Percentiles rank a stretch among this genome's conserved stretches.
phyloP scores from a whole-genome alignment of 1,140 invertebrate species.

The Metaphire vulgaris region DNA sequence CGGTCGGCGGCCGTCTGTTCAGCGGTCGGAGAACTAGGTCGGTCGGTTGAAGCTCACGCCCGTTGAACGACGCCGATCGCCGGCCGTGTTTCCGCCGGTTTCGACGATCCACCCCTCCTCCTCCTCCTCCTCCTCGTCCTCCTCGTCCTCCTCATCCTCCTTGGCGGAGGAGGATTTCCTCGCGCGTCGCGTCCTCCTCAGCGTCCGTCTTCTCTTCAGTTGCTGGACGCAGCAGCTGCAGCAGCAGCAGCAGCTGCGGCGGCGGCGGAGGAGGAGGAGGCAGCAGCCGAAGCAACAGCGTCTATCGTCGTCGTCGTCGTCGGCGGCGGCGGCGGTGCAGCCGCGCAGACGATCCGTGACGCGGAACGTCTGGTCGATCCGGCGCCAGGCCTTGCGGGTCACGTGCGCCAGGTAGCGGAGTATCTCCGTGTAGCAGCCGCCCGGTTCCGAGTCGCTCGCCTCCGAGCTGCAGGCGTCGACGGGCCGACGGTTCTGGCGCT shows the following conservation, averaged over 20 bases:
- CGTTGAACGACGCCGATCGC: not conserved
- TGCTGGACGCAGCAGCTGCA: too few relatives aligned
- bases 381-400: constrained; percentile 71
- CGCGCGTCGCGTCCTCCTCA: too few relatives aligned
- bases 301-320: too few relatives aligned
- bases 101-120: not conserved
- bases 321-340: not conserved
- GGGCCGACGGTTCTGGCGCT: constrained; percentile 62
- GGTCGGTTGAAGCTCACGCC: not conserved
- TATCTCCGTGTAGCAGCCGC: constrained; percentile 64
- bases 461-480: constrained; percentile 90
- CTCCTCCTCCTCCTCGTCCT: not conserved
- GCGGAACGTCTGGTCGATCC: constrained; percentile 12
- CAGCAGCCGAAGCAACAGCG: too few relatives aligned
- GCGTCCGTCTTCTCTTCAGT: too few relatives aligned
- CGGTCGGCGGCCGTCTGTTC: not conserved
- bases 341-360: not conserved
- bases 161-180: too few relatives aligned
- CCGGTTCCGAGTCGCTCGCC: constrained; percentile 50
- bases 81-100: too few relatives aligned
- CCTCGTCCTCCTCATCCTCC: too few relatives aligned
- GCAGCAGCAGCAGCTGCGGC: too few relatives aligned
- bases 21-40: not conserved
- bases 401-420: constrained; percentile 77
- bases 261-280: too few relatives aligned